Percentiles rank a stretch among this genome's conserved stretches.
Evolutionary conservation across 2,797 vertebrate genomes (phyloP).

Genomic region (Sciaenops ocellatus): DNA sequence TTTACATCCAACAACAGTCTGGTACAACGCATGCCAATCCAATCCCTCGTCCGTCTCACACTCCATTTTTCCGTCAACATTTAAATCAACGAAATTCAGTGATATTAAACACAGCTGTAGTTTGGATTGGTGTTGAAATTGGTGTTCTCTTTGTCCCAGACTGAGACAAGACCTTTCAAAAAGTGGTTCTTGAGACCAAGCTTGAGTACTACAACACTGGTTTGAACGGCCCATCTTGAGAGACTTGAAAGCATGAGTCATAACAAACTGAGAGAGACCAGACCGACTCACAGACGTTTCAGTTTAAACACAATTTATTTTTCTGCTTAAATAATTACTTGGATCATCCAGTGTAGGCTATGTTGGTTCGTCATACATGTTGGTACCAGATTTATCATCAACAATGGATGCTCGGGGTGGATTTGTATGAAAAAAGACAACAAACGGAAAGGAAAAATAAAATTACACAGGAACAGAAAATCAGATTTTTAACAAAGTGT

Average conservation of each 20-base stretch:
- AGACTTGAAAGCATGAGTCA: not conserved
- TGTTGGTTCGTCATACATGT: slow-evolving; percentile 93
- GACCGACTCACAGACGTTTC: slow-evolving; percentile 34
- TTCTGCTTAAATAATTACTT: slow-evolving; percentile 99
- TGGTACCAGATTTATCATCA: slow-evolving; percentile 93
- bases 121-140: no score
- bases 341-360: slow-evolving; percentile 98
- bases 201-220: no score
- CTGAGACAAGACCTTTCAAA: no score
- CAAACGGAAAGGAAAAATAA: slow-evolving; percentile 6
- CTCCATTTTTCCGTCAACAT: no score
- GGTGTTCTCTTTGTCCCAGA: no score
- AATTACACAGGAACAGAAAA: slow-evolving; percentile 64
- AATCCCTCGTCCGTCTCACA: no score
- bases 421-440: slow-evolving; percentile 87
- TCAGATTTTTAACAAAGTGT: slow-evolving; percentile 41
- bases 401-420: slow-evolving; percentile 88
- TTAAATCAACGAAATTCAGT: no score
- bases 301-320: slow-evolving; percentile 99
- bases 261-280: not conserved
- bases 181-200: no score
- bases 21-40: no score
- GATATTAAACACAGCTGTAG: no score
- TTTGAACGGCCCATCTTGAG: no score
- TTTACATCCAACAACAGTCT: no score